A percentile compares a stretch with the other conserved stretches of the same genome.
Evolutionary conservation across 2,888 invertebrate genomes (phyloP).

Genomic region (Eristalis pertinax): DNA sequence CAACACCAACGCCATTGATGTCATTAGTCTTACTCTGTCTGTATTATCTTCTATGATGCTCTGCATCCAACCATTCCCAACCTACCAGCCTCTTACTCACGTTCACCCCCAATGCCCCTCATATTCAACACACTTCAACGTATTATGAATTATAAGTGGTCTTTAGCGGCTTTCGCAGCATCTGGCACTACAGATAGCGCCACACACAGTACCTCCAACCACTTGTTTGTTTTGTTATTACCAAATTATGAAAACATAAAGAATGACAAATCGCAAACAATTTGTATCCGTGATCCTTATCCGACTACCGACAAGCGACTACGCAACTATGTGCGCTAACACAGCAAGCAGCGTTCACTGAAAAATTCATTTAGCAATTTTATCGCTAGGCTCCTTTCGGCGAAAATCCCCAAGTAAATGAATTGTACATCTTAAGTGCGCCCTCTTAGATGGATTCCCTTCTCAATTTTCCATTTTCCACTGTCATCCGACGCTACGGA

Average conservation of each 20-base stretch:
- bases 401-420: constrained; percentile 35
- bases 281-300: constrained; percentile 45
- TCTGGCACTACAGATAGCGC: background rate
- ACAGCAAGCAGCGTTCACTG: constrained; percentile 20
- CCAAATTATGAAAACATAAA: constrained; percentile 47
- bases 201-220: background rate
- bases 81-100: too few species aligned
- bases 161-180: background rate
- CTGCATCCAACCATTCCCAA: too few species aligned
- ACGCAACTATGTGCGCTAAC: background rate
- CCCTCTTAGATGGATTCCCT: constrained; percentile 12
- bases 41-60: too few species aligned
- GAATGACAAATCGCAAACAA: constrained; percentile 46
- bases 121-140: background rate
- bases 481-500: background rate
- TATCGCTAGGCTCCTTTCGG: constrained; percentile 6
- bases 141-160: background rate
- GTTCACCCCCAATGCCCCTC: too few species aligned
- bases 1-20: too few species aligned
- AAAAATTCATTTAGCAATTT: constrained; percentile 48
- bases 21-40: too few species aligned
- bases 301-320: background rate
- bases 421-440: constrained; percentile 33
- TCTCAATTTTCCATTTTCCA: background rate
- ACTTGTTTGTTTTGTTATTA: constrained; percentile 22